Evolutionary conservation across 1,140 invertebrate genomes (phyloP).

Genomic region (Orius laevigatus): DNA sequence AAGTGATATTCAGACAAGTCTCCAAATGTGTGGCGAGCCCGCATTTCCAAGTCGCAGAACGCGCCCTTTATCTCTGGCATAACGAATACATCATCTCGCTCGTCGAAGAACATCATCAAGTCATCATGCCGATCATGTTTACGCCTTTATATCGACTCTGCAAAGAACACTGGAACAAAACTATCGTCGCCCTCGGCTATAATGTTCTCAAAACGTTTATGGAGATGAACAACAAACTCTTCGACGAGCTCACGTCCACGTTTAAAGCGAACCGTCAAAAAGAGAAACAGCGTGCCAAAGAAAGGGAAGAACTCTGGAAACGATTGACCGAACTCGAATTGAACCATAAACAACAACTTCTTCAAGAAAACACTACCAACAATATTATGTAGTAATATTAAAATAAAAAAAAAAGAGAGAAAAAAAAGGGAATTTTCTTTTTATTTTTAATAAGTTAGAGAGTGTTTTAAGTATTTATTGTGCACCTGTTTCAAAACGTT

Average conservation of each 20-base stretch:
- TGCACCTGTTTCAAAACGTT: no score
- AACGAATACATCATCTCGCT: conserved; percentile 92
- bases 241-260: conserved; percentile 40
- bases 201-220: conserved; percentile 99
- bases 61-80: conserved; percentile 87
- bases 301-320: no score
- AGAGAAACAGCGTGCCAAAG: no score
- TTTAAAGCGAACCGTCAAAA: no score
- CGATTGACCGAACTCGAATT: no score
- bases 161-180: conserved; percentile 99
- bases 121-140: conserved; percentile 88
- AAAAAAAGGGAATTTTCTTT: no score
- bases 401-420: no score
- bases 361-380: no score
- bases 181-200: conserved; percentile 96
- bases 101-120: conserved; percentile 80
- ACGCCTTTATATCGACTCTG: conserved; percentile 93
- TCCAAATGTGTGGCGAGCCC: conserved; percentile 96
- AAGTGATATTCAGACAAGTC: conserved; percentile 91
- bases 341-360: no score
- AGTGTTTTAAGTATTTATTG: no score
- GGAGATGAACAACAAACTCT: conserved; percentile 99
- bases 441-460: no score
- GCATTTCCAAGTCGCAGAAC: conserved; percentile 65
- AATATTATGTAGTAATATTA: no score